Conservation (phyloP, 2,113 vertebrate species). For the Strix uralensis region DNA sequence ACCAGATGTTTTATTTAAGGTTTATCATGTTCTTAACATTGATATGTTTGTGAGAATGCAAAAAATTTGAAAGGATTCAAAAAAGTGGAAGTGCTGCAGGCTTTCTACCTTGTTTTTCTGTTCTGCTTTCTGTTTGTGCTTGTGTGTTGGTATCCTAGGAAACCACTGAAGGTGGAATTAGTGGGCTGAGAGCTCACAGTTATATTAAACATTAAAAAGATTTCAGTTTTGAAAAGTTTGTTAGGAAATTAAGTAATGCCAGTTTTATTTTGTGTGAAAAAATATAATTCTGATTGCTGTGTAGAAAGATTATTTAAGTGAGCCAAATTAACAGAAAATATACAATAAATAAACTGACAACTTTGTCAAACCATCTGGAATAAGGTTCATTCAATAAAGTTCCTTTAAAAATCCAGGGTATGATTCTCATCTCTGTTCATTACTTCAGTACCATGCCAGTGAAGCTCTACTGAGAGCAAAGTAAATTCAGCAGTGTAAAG, state of each 20-base stretch:
- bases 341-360: background rate
- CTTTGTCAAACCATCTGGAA: background rate
- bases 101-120: background rate
- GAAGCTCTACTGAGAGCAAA: background rate
- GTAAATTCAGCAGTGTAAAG: background rate
- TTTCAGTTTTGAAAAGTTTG: background rate
- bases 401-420: background rate
- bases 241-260: background rate
- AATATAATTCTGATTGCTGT: background rate
- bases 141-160: conserved; percentile 42
- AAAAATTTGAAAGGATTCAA: background rate
- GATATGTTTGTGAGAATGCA: background rate
- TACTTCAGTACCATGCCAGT: background rate
- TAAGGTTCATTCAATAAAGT: background rate
- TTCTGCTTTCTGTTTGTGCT: background rate
- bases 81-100: background rate
- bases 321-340: background rate
- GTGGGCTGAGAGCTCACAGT: background rate
- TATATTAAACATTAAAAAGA: background rate
- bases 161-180: background rate
- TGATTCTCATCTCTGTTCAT: background rate
- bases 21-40: background rate
- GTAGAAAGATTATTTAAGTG: background rate
- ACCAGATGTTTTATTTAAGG: background rate
- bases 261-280: background rate